These are phyloP conservation scores for Epistrophe eligans DNA, from an alignment of 2,888 invertebrate genomes.

Conservation along the genomic window DNA sequence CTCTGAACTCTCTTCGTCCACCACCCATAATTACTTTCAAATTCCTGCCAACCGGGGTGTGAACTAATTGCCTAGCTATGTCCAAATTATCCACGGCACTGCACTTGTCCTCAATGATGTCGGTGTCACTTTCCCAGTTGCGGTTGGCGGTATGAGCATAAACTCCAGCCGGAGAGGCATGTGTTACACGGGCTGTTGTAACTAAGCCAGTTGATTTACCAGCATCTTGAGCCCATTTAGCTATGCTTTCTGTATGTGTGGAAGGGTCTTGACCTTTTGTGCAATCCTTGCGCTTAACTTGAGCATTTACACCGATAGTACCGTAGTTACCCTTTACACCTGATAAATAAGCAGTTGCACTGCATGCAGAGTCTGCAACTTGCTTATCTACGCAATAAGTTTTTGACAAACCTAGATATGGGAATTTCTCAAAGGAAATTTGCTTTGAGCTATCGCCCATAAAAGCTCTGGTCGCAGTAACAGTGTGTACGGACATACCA, in stretches of 20 bases:
- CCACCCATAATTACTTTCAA: conserved; percentile 87
- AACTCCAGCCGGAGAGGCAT: conserved; percentile 90
- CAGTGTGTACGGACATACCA: conserved; percentile 91
- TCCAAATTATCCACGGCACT: conserved; percentile 86
- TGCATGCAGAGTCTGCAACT: conserved; percentile 93
- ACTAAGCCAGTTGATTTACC: conserved; percentile 88
- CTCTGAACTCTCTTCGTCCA: conserved; percentile 80
- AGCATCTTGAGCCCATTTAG: conserved; percentile 89
- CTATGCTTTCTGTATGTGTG: conserved; percentile 87
- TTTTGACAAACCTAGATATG: conserved; percentile 85
- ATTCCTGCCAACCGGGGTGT: conserved; percentile 87
- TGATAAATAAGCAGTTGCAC: conserved; percentile 91
- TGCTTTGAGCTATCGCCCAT: conserved; percentile 87
- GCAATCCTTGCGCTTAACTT: conserved; percentile 88
- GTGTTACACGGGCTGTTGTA: conserved; percentile 91
- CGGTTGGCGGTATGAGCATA: conserved; percentile 89
- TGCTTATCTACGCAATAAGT: conserved; percentile 91
- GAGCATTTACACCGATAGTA: conserved; percentile 90
- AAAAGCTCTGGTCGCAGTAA: conserved; percentile 87
- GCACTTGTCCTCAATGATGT: conserved; percentile 84
- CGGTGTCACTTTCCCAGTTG: conserved; percentile 89
- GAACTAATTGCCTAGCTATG: conserved; percentile 90
- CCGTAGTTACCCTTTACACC: conserved; percentile 92
- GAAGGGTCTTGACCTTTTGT: conserved; percentile 85
- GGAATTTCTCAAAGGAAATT: conserved; percentile 87